Conservation (phyloP, 2,888 invertebrate genomes). For the Pheosia gnoma region DNA sequence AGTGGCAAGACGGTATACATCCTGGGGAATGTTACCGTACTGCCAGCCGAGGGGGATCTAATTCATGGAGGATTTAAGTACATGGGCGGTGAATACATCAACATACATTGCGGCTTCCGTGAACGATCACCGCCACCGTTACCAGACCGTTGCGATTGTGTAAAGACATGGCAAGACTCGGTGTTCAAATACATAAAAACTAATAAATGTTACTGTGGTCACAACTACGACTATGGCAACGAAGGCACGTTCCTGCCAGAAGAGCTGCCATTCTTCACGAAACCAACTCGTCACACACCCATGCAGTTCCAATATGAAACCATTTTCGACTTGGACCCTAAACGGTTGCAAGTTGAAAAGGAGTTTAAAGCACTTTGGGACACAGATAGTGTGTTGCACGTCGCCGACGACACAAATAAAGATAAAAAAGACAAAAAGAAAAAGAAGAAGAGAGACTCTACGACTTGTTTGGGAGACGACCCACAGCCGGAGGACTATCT, state of each 20-base stretch:
- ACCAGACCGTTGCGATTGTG: slow-evolving; percentile 64
- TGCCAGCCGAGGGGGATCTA: slow-evolving; percentile 62
- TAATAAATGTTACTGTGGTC: slow-evolving; percentile 69
- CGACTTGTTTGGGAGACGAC: slow-evolving; percentile 58
- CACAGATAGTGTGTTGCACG: slow-evolving; percentile 64
- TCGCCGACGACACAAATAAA: slow-evolving; percentile 43
- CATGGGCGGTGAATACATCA: slow-evolving; percentile 51
- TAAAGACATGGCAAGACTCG: slow-evolving; percentile 60
- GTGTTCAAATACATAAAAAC: slow-evolving; percentile 57
- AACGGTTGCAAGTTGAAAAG: slow-evolving; percentile 57
- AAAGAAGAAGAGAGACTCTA: slow-evolving; percentile 49
- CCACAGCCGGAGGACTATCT: slow-evolving; percentile 67
- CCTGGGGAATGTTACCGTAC: slow-evolving; percentile 56
- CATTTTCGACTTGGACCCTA: slow-evolving; percentile 65
- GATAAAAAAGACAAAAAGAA: slow-evolving; percentile 53
- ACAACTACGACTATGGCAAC: slow-evolving; percentile 65
- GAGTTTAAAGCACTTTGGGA: slow-evolving; percentile 70
- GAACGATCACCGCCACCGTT: slow-evolving; percentile 48
- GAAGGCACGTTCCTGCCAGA: slow-evolving; percentile 61
- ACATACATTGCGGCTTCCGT: slow-evolving; percentile 65
- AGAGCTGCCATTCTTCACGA: slow-evolving; percentile 66
- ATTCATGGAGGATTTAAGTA: slow-evolving; percentile 66
- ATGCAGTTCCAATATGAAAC: slow-evolving; percentile 63
- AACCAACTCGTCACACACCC: slow-evolving; percentile 53
- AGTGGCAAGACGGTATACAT: slow-evolving; percentile 57